A percentile compares a stretch with the other conserved stretches of the same genome.
Evolutionary conservation across 1,140 invertebrate species (phyloP).

Genomic region (Leucophenga varia): DNA sequence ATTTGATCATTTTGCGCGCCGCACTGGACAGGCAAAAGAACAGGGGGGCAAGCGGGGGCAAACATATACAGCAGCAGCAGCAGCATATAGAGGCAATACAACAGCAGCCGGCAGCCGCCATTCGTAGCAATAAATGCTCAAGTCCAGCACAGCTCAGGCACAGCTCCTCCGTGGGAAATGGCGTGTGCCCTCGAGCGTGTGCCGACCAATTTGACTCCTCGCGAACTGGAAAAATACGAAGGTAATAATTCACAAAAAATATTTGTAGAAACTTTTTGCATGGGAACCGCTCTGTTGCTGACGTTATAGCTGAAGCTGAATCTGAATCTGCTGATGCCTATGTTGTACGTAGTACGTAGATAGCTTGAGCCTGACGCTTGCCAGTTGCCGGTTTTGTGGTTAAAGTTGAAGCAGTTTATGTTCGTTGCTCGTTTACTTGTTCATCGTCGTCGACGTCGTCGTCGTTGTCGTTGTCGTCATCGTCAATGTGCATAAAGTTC

Average conservation of each 20-base stretch:
- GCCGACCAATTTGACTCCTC: conserved; percentile 58
- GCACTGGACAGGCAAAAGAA: conserved; percentile 8
- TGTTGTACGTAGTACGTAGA: too few species aligned
- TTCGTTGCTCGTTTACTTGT: too few species aligned
- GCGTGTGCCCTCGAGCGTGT: conserved; percentile 58
- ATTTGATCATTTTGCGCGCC: conserved; percentile 15
- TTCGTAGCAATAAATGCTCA: conserved; percentile 48
- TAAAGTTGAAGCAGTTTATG: too few species aligned
- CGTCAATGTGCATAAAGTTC: background rate
- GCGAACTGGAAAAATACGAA: conserved; percentile 54
- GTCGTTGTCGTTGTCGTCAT: too few species aligned
- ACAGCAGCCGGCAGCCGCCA: conserved; percentile 20
- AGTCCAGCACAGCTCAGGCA: too few species aligned
- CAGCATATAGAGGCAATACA: conserved; percentile 1
- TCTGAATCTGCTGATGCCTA: too few species aligned
- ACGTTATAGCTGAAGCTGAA: too few species aligned
- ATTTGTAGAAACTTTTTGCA: conserved; percentile 51
- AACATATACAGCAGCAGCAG: conserved; percentile 3
- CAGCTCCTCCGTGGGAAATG: conserved; percentile 55
- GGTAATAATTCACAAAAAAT: conserved; percentile 55
- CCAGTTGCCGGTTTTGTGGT: conserved; percentile 14
- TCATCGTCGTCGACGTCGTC: too few species aligned
- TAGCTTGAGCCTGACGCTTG: too few species aligned
- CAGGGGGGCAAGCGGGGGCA: conserved; percentile 2
- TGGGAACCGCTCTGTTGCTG: conserved; percentile 51